Percentiles rank a stretch among this genome's conserved stretches.
phyloP scores from a whole-genome alignment of 1,140 invertebrate genomes.

The Drosophila guanche region DNA sequence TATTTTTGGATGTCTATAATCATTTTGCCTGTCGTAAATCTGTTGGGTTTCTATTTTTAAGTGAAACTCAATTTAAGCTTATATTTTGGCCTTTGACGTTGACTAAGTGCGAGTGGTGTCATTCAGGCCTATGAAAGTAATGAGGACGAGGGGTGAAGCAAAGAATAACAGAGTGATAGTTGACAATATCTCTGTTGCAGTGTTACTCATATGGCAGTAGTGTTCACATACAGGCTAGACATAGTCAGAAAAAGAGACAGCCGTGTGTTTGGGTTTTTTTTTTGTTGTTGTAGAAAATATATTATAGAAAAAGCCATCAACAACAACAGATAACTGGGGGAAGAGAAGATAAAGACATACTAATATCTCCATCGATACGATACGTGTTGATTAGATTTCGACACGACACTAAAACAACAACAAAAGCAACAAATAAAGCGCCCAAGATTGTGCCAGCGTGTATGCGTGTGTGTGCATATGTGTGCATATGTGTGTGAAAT shows the following conservation, averaged over 20 bases:
- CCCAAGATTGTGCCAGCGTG: constrained; percentile 1
- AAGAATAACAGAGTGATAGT: not conserved
- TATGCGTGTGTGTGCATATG: constrained; percentile 25
- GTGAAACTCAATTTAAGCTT: too few relatives aligned
- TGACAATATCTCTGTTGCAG: not conserved
- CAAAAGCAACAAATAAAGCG: not conserved
- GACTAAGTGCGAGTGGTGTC: too few relatives aligned
- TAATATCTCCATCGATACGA: constrained; percentile 66
- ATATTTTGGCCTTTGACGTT: too few relatives aligned
- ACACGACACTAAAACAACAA: constrained; percentile 27
- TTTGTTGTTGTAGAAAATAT: constrained; percentile 8
- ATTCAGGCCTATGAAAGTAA: too few relatives aligned
- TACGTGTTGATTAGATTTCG: constrained; percentile 79
- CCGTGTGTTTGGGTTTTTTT: not conserved
- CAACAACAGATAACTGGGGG: constrained; percentile 13
- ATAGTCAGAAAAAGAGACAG: too few relatives aligned
- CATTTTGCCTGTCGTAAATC: too few relatives aligned
- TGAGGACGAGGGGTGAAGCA: too few relatives aligned
- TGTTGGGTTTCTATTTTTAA: too few relatives aligned
- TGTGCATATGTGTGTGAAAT: constrained; percentile 25
- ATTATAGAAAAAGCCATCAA: constrained; percentile 9
- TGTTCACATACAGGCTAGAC: too few relatives aligned
- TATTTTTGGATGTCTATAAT: too few relatives aligned
- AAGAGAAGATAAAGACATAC: constrained; percentile 49
- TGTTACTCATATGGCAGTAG: too few relatives aligned